A percentile compares a stretch with the other conserved stretches of the same genome.
These are phyloP conservation scores for Osmerus mordax DNA, from an alignment of 2,113 vertebrate genomes.

Conservation along the genomic window DNA sequence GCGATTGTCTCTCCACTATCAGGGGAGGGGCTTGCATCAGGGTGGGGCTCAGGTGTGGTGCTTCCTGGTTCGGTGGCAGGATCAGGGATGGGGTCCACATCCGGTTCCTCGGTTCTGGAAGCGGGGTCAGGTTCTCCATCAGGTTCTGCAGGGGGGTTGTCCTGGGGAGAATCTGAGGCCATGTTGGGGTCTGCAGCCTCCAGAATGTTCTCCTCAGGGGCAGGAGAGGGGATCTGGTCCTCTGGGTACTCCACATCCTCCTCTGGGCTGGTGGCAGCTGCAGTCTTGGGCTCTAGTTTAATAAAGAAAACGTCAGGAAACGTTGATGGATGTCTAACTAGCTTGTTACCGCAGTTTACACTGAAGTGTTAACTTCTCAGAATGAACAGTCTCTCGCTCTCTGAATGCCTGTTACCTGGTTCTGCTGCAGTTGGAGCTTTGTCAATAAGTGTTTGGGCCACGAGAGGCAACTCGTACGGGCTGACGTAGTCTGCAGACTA, in stretches of 20 bases:
- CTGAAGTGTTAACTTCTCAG: not conserved
- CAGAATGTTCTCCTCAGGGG: slow-evolving; percentile 29
- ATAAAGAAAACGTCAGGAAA: no score
- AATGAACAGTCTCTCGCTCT: not conserved
- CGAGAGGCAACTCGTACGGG: slow-evolving; percentile 69
- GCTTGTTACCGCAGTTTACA: no score
- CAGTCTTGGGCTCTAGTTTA: not conserved
- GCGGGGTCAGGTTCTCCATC: slow-evolving; percentile 14
- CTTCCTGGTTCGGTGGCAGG: not conserved
- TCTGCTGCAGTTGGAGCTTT: slow-evolving; percentile 31
- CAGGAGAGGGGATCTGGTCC: not conserved
- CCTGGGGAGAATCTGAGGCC: slow-evolving; percentile 32
- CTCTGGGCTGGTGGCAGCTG: not conserved
- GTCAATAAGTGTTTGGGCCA: slow-evolving; percentile 8
- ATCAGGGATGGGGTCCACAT: slow-evolving; percentile 20
- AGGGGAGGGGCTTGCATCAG: not conserved
- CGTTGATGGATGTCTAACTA: not conserved
- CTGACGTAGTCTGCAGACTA: slow-evolving; percentile 66
- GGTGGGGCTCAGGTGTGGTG: slow-evolving; percentile 12
- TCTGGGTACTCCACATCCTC: not conserved
- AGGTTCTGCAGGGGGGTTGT: slow-evolving; percentile 10
- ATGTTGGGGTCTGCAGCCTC: slow-evolving; percentile 19
- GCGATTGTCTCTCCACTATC: not conserved
- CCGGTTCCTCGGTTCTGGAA: not conserved
- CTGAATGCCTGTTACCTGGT: slow-evolving; percentile 51